Percentiles rank a stretch among this genome's conserved stretches.
phyloP scores from a whole-genome alignment of 2,797 vertebrate genomes.

The Aldrovandia affinis region DNA sequence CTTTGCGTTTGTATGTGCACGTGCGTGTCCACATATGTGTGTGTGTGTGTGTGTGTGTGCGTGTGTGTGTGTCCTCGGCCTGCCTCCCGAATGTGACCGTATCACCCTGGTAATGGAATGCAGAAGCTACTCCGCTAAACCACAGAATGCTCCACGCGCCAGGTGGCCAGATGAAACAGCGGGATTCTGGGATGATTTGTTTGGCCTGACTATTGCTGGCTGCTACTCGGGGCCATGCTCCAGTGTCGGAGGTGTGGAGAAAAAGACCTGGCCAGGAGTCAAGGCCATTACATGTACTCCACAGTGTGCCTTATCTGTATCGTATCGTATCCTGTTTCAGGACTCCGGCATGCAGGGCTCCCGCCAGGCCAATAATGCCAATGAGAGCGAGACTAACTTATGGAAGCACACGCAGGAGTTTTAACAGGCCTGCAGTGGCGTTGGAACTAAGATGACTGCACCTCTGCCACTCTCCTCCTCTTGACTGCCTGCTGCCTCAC shows the following conservation, averaged over 20 bases:
- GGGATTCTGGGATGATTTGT: background rate
- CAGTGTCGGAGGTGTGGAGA: background rate
- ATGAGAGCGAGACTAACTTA: conserved; percentile 25
- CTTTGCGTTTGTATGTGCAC: conserved; percentile 19
- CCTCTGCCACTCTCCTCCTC: background rate
- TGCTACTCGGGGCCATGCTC: background rate
- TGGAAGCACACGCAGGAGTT: background rate
- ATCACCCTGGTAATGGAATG: background rate
- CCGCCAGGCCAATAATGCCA: conserved; percentile 59
- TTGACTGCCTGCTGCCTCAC: background rate
- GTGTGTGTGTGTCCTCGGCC: background rate
- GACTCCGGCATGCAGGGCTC: conserved; percentile 47
- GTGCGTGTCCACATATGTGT: background rate
- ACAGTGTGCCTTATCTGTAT: conserved; percentile 48
- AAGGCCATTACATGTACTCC: conserved; percentile 50
- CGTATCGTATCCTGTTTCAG: conserved; percentile 51
- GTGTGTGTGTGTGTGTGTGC: background rate
- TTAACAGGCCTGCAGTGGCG: background rate
- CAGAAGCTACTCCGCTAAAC: background rate
- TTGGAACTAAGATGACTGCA: background rate
- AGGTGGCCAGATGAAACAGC: background rate
- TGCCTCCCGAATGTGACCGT: background rate
- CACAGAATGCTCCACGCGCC: background rate
- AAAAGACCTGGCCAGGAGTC: conserved; percentile 41
- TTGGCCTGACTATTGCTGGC: background rate